A percentile compares a stretch with the other conserved stretches of the same genome.
phyloP scores from a whole-genome alignment of 2,797 vertebrate genomes.

The Micropoecilia bifurca region DNA sequence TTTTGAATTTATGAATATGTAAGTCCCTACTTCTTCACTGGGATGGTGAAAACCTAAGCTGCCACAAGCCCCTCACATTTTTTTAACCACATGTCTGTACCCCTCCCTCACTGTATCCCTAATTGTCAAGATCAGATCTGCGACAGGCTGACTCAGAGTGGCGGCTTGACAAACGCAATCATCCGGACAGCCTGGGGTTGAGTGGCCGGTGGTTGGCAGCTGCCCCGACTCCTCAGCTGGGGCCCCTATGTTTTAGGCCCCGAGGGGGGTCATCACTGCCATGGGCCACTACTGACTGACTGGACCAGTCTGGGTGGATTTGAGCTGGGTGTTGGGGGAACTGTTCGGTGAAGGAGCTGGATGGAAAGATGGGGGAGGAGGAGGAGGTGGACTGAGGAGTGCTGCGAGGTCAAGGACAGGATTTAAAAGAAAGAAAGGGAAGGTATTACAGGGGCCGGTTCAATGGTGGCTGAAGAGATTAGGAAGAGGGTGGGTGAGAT shows the following conservation, averaged over 20 bases:
- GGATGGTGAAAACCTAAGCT: slow-evolving; percentile 1
- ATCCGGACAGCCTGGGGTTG: slow-evolving; percentile 81
- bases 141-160: slow-evolving; percentile 77
- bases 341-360: slow-evolving; percentile 40
- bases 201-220: slow-evolving; percentile 83
- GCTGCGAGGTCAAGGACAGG: slow-evolving; percentile 64
- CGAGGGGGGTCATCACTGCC: slow-evolving; percentile 70
- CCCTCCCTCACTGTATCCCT: slow-evolving; percentile 67
- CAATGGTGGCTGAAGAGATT: slow-evolving; percentile 47
- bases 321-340: slow-evolving; percentile 43
- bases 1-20: background rate
- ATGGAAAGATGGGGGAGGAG: slow-evolving; percentile 7
- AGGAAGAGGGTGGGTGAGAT: slow-evolving; percentile 7
- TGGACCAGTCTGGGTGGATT: slow-evolving; percentile 53
- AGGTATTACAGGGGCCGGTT: slow-evolving; percentile 13
- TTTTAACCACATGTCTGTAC: slow-evolving; percentile 2
- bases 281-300: slow-evolving; percentile 56
- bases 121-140: slow-evolving; percentile 82
- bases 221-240: slow-evolving; percentile 83
- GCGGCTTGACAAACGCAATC: slow-evolving; percentile 86
- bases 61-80: background rate
- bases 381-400: slow-evolving; percentile 3
- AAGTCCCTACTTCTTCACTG: slow-evolving; percentile 29
- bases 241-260: slow-evolving; percentile 68
- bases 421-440: slow-evolving; percentile 40